These are phyloP conservation scores for Hassar affinis DNA, from an alignment of 2,113 vertebrate species.

Conservation along the genomic window DNA sequence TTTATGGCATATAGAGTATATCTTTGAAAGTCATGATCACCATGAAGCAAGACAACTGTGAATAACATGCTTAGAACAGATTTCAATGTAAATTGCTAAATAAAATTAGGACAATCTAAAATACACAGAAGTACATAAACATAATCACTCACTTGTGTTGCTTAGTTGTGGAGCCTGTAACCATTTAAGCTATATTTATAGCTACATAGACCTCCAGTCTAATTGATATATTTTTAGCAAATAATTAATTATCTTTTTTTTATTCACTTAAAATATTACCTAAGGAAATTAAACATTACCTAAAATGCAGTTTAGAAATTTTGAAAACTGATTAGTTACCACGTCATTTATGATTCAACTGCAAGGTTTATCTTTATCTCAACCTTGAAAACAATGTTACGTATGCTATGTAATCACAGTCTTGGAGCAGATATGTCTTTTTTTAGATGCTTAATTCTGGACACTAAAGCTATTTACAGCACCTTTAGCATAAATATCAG, in stretches of 20 bases:
- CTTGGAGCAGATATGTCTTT: not conserved
- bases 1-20: not conserved
- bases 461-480: not conserved
- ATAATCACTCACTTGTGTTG: not conserved
- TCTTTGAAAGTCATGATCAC: not conserved
- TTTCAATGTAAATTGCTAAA: not conserved
- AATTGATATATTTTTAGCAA: not conserved
- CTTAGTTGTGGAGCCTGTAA: not conserved
- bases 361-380: not conserved
- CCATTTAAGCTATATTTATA: not conserved
- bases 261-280: no score
- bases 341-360: not conserved
- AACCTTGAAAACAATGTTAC: not conserved
- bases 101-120: not conserved
- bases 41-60: not conserved
- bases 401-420: not conserved
- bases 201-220: not conserved
- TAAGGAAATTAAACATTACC: not conserved
- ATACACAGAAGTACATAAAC: not conserved
- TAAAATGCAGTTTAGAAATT: not conserved
- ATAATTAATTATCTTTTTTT: not conserved
- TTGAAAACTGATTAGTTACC: not conserved
- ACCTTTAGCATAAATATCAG: not conserved
- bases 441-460: not conserved
- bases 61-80: not conserved